Percentiles rank a stretch among this genome's conserved stretches.
These are phyloP conservation scores for Silurus meridionalis DNA, from an alignment of 2,113 vertebrate species.

Conservation along the genomic window DNA sequence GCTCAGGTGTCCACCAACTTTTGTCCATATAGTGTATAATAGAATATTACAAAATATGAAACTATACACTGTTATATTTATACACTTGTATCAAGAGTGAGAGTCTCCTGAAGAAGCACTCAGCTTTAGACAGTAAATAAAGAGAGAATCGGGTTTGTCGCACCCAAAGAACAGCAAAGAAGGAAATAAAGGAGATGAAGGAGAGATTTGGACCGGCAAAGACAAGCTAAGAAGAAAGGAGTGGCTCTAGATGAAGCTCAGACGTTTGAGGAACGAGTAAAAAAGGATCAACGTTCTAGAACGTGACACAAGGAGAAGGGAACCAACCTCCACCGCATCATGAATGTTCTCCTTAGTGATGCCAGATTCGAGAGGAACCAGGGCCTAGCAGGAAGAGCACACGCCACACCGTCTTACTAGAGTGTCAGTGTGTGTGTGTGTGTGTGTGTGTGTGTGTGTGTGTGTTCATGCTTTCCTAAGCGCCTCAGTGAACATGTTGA, in stretches of 20 bases:
- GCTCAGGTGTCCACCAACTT: no score
- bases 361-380: slow-evolving; percentile 65
- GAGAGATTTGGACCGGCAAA: not conserved
- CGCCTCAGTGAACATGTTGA: slow-evolving; percentile 1
- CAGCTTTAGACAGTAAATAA: not conserved
- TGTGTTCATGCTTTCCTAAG: slow-evolving; percentile 8
- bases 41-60: no score
- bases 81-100: not conserved
- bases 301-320: slow-evolving; percentile 32
- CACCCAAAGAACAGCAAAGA: not conserved
- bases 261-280: not conserved
- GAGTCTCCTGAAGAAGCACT: not conserved
- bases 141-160: not conserved
- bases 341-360: slow-evolving; percentile 55
- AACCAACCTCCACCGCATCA: slow-evolving; percentile 68
- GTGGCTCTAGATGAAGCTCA: not conserved
- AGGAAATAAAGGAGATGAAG: not conserved
- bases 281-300: not conserved
- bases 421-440: not conserved
- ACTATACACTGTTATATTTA: not conserved
- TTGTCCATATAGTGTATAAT: no score
- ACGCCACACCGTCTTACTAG: slow-evolving; percentile 49
- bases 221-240: not conserved
- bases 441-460: slow-evolving; percentile 1
- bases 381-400: slow-evolving; percentile 65